These are phyloP conservation scores for Eumerus sabulonum DNA, from an alignment of 2,888 invertebrate species.

Conservation along the genomic window DNA sequence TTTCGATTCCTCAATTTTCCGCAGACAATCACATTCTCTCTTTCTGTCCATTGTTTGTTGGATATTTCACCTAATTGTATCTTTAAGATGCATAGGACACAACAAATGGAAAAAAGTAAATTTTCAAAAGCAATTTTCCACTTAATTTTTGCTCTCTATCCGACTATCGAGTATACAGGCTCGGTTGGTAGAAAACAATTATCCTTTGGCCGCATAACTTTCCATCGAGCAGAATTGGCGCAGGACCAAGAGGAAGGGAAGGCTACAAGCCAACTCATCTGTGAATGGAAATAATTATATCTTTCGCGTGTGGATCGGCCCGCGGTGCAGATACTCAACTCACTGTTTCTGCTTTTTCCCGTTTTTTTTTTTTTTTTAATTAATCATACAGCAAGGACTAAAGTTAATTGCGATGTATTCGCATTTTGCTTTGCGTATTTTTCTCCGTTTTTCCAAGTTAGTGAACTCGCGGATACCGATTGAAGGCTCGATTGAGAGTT, in stretches of 20 bases:
- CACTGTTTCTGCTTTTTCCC: too few species aligned
- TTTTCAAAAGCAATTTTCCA: slow-evolving; percentile 55
- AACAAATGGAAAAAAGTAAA: slow-evolving; percentile 1
- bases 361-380: slow-evolving; percentile 42
- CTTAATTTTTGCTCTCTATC: slow-evolving; percentile 55
- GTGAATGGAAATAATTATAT: slow-evolving; percentile 53
- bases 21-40: slow-evolving; percentile 37
- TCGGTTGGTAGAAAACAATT: not conserved
- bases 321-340: slow-evolving; percentile 55
- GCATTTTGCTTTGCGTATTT: not conserved
- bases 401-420: slow-evolving; percentile 59
- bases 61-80: slow-evolving; percentile 44
- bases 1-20: slow-evolving; percentile 16
- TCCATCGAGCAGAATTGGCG: slow-evolving; percentile 11
- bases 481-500: slow-evolving; percentile 43
- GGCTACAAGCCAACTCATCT: slow-evolving; percentile 28
- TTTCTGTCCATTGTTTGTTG: slow-evolving; percentile 26
- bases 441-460: slow-evolving; percentile 46
- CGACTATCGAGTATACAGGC: not conserved
- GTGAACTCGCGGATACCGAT: slow-evolving; percentile 48
- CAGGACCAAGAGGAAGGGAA: slow-evolving; percentile 2
- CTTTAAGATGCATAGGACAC: not conserved
- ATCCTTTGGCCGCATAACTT: slow-evolving; percentile 39
- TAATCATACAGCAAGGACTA: slow-evolving; percentile 62
- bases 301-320: slow-evolving; percentile 38